These are phyloP conservation scores for Hydrozoanthus gracilis DNA, from an alignment of 92 coral and sea anemone genomes.

Conservation along the genomic window DNA sequence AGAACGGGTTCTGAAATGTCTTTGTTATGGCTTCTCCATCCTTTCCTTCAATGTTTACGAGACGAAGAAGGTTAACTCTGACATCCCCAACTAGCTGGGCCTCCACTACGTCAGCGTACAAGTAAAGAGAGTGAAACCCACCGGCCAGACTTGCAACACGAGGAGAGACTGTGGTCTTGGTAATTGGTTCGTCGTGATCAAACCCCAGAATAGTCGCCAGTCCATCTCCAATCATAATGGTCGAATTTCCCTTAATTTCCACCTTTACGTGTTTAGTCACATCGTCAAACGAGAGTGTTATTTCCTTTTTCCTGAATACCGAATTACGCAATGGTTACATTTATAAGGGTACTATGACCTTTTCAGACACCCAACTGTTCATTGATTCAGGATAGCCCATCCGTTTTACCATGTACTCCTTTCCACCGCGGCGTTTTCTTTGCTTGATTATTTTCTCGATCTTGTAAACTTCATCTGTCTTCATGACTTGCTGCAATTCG, in stretches of 20 bases:
- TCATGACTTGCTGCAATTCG: constrained; percentile 18
- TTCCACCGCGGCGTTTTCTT: not conserved
- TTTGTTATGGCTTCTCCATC: not conserved
- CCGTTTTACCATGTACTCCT: constrained; percentile 27
- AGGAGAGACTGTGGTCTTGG: not conserved
- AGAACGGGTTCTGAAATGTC: not conserved
- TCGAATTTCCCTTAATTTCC: not conserved
- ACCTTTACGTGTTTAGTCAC: not conserved
- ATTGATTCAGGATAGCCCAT: constrained; percentile 22
- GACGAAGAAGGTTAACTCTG: no score
- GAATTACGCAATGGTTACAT: not conserved
- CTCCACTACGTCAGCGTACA: no score
- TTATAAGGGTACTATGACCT: constrained; percentile 5
- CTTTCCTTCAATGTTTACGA: no score
- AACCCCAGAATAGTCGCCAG: not conserved
- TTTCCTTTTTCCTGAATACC: not conserved
- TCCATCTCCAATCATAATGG: not conserved
- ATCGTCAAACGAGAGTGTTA: not conserved
- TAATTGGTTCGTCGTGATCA: not conserved
- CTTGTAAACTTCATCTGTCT: constrained; percentile 24
- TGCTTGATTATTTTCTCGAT: constrained; percentile 4
- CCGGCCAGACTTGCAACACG: not conserved
- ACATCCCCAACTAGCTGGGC: no score
- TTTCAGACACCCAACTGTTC: constrained; percentile 39
- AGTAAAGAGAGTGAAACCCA: no score